Evolutionary conservation across 2,113 vertebrate genomes (phyloP), one percentile per base, ranked within the genome.

Genomic region (Protobothrops mucrosquamatus): DNA sequence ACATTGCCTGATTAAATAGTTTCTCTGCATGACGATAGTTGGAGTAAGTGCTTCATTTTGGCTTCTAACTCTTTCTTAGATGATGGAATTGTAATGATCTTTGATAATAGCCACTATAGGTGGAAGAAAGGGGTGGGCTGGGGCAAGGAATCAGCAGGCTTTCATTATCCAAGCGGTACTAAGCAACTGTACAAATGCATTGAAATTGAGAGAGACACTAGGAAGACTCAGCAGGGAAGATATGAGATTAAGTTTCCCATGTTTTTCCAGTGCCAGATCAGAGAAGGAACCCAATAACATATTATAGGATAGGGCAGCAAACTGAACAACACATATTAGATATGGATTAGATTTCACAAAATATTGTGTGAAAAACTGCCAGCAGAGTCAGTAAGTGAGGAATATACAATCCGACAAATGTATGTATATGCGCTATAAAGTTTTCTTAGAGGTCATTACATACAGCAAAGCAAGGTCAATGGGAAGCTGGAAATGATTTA

Each of bases 261-360:
- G 89, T 89, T 96, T 95, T 93, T 95, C 94, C 86, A 95, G 89
- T 92, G n/a, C 52, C 92, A 95, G 88, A 95, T 96, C 92, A 95
- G 95, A 96, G 91, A 95, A 94, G 8, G 87, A 93, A 26, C 88
- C 0, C 94, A 93, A 96, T 93, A 97, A 96, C 94, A 93, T 94
- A 94, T 94, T 95, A 69, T n/a, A 90, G 91, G 56, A 91, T 43
- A 95, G 91, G 93, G 93, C 2, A 92, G 92, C 69, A 94, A 96
- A 93, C 90, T 94, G 88, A 94, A 95, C 20, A 34, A 94, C 89
- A 59, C 69, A 95, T 92, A 87, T 94, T 94, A 94, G 93, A 94
- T 93, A 93, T 51, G 94, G 54, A 81, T 57, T 57, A 57, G 56
- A 22, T 57, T 57, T 57, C 56, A 57, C 34, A 11, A 95, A 95